phyloP scores from a whole-genome alignment of 2,113 vertebrate species.

The Echinops telfairi region DNA sequence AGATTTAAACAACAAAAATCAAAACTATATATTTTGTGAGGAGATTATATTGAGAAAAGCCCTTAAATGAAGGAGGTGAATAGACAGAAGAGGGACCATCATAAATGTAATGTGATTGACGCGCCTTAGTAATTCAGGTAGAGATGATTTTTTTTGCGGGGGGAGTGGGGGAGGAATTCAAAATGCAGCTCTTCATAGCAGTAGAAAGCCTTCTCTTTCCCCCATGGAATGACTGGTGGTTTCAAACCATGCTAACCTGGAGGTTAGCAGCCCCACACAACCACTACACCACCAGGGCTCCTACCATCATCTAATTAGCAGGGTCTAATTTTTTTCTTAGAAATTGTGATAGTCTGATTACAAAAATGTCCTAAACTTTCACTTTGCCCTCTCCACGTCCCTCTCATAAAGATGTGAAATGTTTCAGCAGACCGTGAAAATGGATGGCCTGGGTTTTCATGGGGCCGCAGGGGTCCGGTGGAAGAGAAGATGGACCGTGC shows the following conservation, averaged over 20 bases:
- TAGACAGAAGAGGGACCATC: not conserved
- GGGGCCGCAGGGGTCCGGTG: not conserved
- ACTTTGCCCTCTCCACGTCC: not conserved
- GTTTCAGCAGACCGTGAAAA: not conserved
- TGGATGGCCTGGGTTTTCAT: too few species aligned
- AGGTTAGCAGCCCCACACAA: not conserved
- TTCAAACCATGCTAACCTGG: too few species aligned
- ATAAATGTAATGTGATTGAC: not conserved
- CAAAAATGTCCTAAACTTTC: not conserved
- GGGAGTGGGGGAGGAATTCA: not conserved
- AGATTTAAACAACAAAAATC: not conserved
- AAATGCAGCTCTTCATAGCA: not conserved
- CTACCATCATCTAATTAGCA: not conserved
- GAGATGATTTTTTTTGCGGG: not conserved
- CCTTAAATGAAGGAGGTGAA: not conserved
- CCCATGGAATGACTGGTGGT: too few species aligned
- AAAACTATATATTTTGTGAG: not conserved
- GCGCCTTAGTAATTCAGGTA: not conserved
- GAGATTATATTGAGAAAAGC: not conserved
- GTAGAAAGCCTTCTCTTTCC: too few species aligned
- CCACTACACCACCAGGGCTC: not conserved
- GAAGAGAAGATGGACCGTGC: not conserved
- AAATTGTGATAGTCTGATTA: not conserved
- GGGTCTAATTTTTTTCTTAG: not conserved
- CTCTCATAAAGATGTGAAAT: not conserved